Conservation (phyloP, 1,140 invertebrate genomes). For the Plectrocnemia conspersa region DNA sequence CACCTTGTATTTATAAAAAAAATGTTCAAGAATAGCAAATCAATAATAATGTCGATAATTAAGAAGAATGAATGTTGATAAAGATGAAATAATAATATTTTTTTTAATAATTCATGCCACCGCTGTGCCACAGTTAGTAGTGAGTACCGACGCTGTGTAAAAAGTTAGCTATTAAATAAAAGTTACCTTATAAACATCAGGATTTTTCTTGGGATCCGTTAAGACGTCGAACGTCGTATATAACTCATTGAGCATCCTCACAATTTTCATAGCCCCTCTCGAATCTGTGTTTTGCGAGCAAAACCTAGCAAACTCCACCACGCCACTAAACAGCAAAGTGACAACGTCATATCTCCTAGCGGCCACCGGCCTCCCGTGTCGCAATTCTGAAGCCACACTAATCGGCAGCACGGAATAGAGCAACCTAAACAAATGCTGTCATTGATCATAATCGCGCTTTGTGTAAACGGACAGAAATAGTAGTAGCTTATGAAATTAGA, state of each 20-base stretch:
- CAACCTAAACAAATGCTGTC: too few species aligned
- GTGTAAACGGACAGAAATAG: neutral
- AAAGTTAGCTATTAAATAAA: neutral
- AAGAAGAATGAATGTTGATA: neutral
- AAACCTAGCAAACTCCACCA: conserved; percentile 87
- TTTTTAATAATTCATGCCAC: too few species aligned
- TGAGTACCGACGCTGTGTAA: neutral
- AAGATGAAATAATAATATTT: too few species aligned
- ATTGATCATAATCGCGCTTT: too few species aligned
- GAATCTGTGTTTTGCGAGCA: conserved; percentile 82
- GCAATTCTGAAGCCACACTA: conserved; percentile 86
- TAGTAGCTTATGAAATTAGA: neutral
- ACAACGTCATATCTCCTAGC: conserved; percentile 82
- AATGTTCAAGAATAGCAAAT: too few species aligned
- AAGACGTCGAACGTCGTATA: conserved; percentile 89
- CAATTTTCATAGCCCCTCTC: conserved; percentile 87
- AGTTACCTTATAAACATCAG: conserved; percentile 90
- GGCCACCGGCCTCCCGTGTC: conserved; percentile 82
- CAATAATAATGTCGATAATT: neutral
- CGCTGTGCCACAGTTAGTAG: neutral
- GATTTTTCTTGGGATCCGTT: conserved; percentile 85
- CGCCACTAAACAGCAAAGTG: conserved; percentile 89
- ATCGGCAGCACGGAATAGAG: conserved; percentile 92
- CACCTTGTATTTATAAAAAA: too few species aligned
- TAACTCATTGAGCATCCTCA: conserved; percentile 84